phyloP scores from a whole-genome alignment of 2,797 vertebrate genomes.

The Benthosema pterotum region DNA sequence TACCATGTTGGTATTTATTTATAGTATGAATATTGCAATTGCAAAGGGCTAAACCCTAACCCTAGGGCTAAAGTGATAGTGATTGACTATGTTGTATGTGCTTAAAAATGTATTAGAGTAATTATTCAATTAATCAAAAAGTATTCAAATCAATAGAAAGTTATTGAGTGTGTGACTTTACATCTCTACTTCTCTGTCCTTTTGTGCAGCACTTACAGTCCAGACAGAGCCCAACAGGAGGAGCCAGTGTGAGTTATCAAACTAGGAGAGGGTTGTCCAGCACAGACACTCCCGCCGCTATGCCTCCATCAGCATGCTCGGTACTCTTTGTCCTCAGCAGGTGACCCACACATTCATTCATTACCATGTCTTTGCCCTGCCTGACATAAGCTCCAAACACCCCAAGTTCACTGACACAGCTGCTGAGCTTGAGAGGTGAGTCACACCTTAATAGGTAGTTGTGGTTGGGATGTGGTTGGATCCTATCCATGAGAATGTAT shows the following conservation, averaged over 20 bases:
- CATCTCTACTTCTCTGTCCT: too few relatives aligned
- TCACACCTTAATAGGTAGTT: constrained; percentile 88
- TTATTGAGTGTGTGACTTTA: too few relatives aligned
- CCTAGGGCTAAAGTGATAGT: too few relatives aligned
- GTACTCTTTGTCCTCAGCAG: constrained; percentile 93
- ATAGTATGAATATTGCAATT: too few relatives aligned
- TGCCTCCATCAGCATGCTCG: constrained; percentile 88
- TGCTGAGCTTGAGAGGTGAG: constrained; percentile 64
- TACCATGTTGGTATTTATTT: too few relatives aligned
- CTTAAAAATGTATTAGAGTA: too few relatives aligned
- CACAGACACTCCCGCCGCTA: constrained; percentile 90
- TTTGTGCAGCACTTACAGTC: not conserved
- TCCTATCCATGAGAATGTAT: constrained; percentile 97
- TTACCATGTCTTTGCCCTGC: constrained; percentile 81
- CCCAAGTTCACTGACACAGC: constrained; percentile 49
- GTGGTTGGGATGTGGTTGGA: constrained; percentile 78
- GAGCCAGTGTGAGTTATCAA: constrained; percentile 39
- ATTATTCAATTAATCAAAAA: too few relatives aligned
- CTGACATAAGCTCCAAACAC: constrained; percentile 92
- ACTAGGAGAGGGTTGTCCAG: constrained; percentile 89
- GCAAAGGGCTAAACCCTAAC: too few relatives aligned
- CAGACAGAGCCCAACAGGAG: not conserved
- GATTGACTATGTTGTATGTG: too few relatives aligned
- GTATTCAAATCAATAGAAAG: too few relatives aligned
- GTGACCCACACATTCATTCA: constrained; percentile 88